A percentile compares a stretch with the other conserved stretches of the same genome.
Conservation (phyloP, 2,888 invertebrate species). For the Epinotia bilunana region DNA sequence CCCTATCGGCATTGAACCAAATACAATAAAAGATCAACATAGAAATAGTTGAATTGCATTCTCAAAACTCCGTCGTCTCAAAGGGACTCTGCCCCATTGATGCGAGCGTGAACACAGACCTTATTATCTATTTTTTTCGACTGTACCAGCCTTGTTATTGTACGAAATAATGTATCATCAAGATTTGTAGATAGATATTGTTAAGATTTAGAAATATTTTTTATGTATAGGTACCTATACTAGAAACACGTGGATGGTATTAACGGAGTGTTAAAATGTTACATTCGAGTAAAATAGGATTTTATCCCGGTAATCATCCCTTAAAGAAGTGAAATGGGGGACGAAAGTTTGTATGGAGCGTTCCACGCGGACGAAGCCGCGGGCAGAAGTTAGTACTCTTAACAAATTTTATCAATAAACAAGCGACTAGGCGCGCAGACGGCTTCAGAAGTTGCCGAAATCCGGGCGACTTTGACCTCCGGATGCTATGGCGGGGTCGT, state of each 20-base stretch:
- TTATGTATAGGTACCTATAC: not conserved
- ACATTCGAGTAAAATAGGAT: no score
- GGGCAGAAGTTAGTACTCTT: no score
- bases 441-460: conserved; percentile 31
- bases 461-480: conserved; percentile 34
- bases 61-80: conserved; percentile 28
- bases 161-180: conserved; percentile 25
- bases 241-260: conserved; percentile 25
- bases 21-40: conserved; percentile 40
- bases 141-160: conserved; percentile 17
- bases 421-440: conserved; percentile 21
- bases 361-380: no score
- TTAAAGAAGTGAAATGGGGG: no score
- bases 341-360: no score
- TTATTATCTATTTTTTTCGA: conserved; percentile 30
- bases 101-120: conserved; percentile 23
- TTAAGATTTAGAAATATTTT: conserved; percentile 12
- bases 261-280: not conserved
- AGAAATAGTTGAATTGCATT: conserved; percentile 42
- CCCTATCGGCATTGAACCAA: conserved; percentile 30
- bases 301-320: no score
- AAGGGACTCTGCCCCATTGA: conserved; percentile 34
- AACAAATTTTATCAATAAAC: not conserved
- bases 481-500: not conserved
- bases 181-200: conserved; percentile 29